phyloP scores from a whole-genome alignment of 92 coral and sea anemone species.

The Palythoa grandiflora region DNA sequence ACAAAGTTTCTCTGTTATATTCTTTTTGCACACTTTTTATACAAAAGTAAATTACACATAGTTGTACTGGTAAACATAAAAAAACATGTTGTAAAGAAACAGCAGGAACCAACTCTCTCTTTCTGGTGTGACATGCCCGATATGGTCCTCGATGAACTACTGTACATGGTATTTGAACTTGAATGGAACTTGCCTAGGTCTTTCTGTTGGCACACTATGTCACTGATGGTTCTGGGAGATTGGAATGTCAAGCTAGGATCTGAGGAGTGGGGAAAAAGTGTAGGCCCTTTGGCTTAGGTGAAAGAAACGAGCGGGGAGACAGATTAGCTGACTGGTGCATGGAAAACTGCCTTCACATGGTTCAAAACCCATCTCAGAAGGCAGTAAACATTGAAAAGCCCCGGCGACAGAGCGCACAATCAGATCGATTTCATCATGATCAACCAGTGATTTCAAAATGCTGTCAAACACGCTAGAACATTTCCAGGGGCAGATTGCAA shows the following conservation, averaged over 20 bases:
- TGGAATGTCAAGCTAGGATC: background rate
- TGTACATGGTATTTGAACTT: too few relatives aligned
- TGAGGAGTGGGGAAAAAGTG: background rate
- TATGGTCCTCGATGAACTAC: too few relatives aligned
- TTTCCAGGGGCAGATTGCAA: background rate
- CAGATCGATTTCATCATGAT: background rate
- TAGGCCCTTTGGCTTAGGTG: slow-evolving; percentile 10
- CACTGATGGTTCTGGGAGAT: background rate
- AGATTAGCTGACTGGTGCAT: background rate
- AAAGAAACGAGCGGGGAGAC: background rate
- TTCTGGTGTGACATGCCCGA: too few relatives aligned
- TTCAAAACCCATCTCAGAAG: background rate
- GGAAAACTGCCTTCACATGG: background rate
- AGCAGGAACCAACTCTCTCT: too few relatives aligned
- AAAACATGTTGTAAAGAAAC: too few relatives aligned
- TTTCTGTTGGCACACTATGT: too few relatives aligned
- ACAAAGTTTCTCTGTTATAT: too few relatives aligned
- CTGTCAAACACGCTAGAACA: background rate
- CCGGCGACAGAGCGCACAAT: background rate
- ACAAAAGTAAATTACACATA: too few relatives aligned
- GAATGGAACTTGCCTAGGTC: too few relatives aligned
- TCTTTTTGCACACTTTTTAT: too few relatives aligned
- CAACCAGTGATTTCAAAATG: background rate
- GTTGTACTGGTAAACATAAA: too few relatives aligned
- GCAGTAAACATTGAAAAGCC: background rate